phyloP scores from a whole-genome alignment of 2,888 invertebrate genomes.

The Itoplectis maculator region DNA sequence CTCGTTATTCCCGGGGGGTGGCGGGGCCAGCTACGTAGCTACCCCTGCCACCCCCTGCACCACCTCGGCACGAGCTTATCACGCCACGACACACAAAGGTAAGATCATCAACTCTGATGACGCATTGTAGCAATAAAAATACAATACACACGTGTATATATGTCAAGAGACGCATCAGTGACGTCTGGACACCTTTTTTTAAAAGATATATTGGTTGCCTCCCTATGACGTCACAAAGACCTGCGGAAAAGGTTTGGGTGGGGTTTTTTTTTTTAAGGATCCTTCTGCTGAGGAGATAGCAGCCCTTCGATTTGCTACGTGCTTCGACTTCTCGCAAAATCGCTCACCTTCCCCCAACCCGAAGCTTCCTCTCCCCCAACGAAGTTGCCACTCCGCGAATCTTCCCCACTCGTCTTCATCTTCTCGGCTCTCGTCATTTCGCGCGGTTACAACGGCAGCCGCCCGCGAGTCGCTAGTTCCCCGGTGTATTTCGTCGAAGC shows the following conservation, averaged over 20 bases:
- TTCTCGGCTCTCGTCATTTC: slow-evolving; percentile 31
- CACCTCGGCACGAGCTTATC: slow-evolving; percentile 81
- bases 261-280: slow-evolving; percentile 22
- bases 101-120: slow-evolving; percentile 70
- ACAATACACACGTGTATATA: too few species aligned
- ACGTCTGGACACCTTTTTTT: too few species aligned
- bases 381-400: slow-evolving; percentile 34
- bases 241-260: neutral
- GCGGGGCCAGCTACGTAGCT: slow-evolving; percentile 81
- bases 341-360: neutral
- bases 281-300: slow-evolving; percentile 15
- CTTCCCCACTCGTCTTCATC: slow-evolving; percentile 6
- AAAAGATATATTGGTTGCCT: neutral
- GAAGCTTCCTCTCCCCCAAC: neutral
- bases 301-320: slow-evolving; percentile 40
- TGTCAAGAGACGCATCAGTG: too few species aligned
- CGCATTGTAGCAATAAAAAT: too few species aligned
- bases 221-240: neutral
- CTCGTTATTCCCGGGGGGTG: slow-evolving; percentile 88
- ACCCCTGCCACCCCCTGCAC: slow-evolving; percentile 81
- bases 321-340: neutral
- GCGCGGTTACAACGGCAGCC: slow-evolving; percentile 10
- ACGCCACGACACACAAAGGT: slow-evolving; percentile 87
- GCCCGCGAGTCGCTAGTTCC: neutral
- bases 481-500: slow-evolving; percentile 19